Evolutionary conservation across 2,888 invertebrate species (phyloP).

Genomic region (Euclidia mi): DNA sequence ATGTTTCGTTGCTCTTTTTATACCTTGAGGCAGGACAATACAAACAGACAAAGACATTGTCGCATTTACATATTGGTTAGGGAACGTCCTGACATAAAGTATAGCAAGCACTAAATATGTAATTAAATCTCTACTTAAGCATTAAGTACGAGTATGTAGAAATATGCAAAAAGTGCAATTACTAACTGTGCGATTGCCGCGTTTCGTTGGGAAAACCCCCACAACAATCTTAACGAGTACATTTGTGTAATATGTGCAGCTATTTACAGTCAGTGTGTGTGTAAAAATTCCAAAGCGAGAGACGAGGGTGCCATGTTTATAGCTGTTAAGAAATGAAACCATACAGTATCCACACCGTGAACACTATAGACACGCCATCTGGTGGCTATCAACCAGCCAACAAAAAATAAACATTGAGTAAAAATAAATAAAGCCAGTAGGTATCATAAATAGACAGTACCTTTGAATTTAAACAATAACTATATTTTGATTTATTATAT

Average conservation of each 20-base stretch:
- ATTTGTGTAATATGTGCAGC: slow-evolving; percentile 68
- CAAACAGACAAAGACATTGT: not conserved
- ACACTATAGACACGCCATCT: slow-evolving; percentile 83
- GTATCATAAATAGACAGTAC: slow-evolving; percentile 79
- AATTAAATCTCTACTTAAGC: not conserved
- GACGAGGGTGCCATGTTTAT: slow-evolving; percentile 83
- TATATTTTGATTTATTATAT: slow-evolving; percentile 52
- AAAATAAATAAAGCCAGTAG: slow-evolving; percentile 82
- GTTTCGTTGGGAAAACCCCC: slow-evolving; percentile 68
- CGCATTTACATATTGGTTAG: not conserved
- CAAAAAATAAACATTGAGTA: slow-evolving; percentile 84
- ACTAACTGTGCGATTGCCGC: slow-evolving; percentile 16
- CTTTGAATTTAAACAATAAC: slow-evolving; percentile 73
- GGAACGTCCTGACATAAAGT: too few relatives aligned
- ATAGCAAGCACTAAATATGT: too few relatives aligned
- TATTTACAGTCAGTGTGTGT: slow-evolving; percentile 74
- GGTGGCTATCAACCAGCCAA: slow-evolving; percentile 83
- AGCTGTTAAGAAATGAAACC: slow-evolving; percentile 80
- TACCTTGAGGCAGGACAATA: not conserved
- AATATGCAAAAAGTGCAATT: slow-evolving; percentile 18
- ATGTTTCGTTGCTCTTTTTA: not conserved
- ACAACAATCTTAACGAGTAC: slow-evolving; percentile 71
- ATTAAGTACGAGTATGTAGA: not conserved
- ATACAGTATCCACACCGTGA: slow-evolving; percentile 73
- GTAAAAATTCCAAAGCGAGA: slow-evolving; percentile 80